phyloP scores from a whole-genome alignment of 2,113 vertebrate genomes.

The Guaruba guarouba region DNA sequence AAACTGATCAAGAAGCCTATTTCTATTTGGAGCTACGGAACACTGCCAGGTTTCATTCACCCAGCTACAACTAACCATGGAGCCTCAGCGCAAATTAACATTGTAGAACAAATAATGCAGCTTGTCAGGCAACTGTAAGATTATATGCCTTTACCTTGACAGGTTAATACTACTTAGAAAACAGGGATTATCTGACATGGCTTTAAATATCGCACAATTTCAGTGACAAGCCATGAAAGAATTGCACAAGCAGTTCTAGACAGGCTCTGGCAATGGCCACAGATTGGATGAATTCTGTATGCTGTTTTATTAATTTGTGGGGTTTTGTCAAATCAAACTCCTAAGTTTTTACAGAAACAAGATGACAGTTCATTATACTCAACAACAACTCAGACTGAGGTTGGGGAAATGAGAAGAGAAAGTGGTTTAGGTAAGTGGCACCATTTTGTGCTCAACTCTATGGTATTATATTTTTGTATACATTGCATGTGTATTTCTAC shows the following conservation, averaged over 20 bases:
- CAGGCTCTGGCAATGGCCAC: not conserved
- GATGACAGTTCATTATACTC: not conserved
- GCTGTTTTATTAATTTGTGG: not conserved
- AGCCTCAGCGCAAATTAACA: not conserved
- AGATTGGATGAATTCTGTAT: not conserved
- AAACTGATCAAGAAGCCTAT: not conserved
- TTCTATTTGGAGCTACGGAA: not conserved
- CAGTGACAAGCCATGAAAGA: not conserved
- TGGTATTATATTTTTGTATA: not conserved
- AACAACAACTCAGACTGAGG: not conserved
- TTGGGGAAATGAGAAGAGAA: not conserved
- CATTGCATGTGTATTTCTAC: fast-evolving
- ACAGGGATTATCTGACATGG: not conserved
- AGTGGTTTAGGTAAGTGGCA: not conserved
- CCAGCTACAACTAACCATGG: not conserved
- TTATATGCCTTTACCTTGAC: not conserved
- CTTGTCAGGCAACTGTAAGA: not conserved
- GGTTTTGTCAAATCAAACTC: not conserved
- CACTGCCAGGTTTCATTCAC: not conserved
- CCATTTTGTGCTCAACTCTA: not conserved
- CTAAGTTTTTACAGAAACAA: not conserved
- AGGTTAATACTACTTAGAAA: not conserved
- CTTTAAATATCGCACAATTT: not conserved
- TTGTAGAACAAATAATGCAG: not conserved
- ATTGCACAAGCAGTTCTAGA: not conserved